Base-by-base conservation (phyloP, 2,888 invertebrate species). In the Andrena bucephala region DNA sequence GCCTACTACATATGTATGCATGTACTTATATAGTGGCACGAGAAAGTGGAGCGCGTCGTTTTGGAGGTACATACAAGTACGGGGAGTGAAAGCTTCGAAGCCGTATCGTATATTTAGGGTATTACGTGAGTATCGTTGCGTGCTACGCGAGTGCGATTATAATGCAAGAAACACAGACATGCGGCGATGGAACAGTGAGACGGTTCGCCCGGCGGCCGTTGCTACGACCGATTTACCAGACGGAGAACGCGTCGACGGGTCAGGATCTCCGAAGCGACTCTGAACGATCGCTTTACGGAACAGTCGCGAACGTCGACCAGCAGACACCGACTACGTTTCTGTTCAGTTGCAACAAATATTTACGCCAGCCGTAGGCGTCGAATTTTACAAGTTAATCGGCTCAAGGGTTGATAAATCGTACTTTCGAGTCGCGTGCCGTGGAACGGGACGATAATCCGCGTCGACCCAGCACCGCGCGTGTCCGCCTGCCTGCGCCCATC, bases 331-430 rank as follows among this genome's bases (percentile, higher is more conserved):
- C 36, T 36, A 36, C 36, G 36, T n/a, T 50, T 10, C 24, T 10
- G 8, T 54, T 10, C 31, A 1, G 24, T 20, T 20, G 16, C 52
- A 0, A 52, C 69, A 78, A 85, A 86, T 78, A 81, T 85, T 77
- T 68, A 66, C 76, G 73, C 73, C 42, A 72, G 60, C 62, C 60
- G 74, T 77, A 71, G 65, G 57, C 83, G 86, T 86, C 77, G 86
- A 82, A 75, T 76, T 77, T 81, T 78, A 72, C 83, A 77, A 86
- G 86, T 87, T 86, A 87, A 87, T 87, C 87, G 83, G 87, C 81
- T 87, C 85, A 85, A 74, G 62, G 63, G 52, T 76, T 68, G 73
- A 81, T 86, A 84, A 86, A 86, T 86, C 85, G 87, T 86, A 78
- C 83, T 83, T 86, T 81, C 81, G 75, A 81, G 78, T 83, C 77